These are phyloP conservation scores for Philereme vetulata DNA, from an alignment of 2,888 invertebrate species.

Conservation along the genomic window DNA sequence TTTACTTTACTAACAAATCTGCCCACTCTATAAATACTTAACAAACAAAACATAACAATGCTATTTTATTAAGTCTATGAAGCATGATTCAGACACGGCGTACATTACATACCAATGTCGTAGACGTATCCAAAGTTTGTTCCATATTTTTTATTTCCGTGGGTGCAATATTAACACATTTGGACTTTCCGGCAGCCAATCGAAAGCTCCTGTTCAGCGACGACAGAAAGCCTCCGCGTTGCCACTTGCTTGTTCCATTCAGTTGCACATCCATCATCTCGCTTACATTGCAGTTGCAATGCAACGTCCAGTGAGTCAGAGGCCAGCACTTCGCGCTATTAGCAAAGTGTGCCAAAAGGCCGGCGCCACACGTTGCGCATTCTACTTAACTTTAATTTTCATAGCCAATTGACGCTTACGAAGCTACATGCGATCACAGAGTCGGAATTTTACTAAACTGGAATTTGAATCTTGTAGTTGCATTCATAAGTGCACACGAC, in stretches of 20 bases:
- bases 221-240: slow-evolving; percentile 76
- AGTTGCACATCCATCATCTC: slow-evolving; percentile 74
- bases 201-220: slow-evolving; percentile 78
- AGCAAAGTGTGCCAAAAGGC: slow-evolving; percentile 63
- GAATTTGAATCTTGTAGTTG: slow-evolving; percentile 41
- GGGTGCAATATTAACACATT: slow-evolving; percentile 56
- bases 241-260: slow-evolving; percentile 72
- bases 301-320: slow-evolving; percentile 70
- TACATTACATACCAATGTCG: slow-evolving; percentile 11
- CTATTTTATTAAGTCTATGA: no score
- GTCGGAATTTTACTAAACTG: slow-evolving; percentile 25
- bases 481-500: slow-evolving; percentile 40
- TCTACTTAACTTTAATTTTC: slow-evolving; percentile 38
- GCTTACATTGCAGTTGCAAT: slow-evolving; percentile 73
- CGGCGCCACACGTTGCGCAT: slow-evolving; percentile 54
- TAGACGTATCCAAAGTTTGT: slow-evolving; percentile 57
- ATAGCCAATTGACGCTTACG: slow-evolving; percentile 26
- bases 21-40: background rate
- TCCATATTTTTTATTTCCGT: slow-evolving; percentile 61
- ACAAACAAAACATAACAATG: no score
- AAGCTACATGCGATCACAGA: slow-evolving; percentile 15
- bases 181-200: slow-evolving; percentile 63
- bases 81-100: background rate
- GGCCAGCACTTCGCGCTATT: slow-evolving; percentile 60
- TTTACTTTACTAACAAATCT: background rate